Evolutionary conservation across 2,113 vertebrate species (phyloP), one percentile per base, ranked within the genome.

Genomic region (Thomomys bottae): DNA sequence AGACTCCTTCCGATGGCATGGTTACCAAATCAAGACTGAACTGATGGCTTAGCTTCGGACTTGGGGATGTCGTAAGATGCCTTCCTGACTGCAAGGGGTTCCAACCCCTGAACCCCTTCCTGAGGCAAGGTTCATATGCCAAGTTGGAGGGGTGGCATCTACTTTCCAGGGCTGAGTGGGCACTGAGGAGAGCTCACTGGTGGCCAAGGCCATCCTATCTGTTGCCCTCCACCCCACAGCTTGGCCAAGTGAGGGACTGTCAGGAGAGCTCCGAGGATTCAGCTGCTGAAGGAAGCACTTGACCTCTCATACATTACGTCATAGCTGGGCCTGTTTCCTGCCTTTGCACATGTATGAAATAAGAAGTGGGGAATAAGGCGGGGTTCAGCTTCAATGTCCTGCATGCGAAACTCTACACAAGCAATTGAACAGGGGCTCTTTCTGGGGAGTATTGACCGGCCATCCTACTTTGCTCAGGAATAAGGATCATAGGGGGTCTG

Each of bases 151-250:
- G 45, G 10, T 40, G n/a, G 3, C 3, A 6, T 18, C 34, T 71
- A 32, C 76, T 23, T 42, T 8, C 70, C 7, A 1, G 28, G 21
- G 20, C 57, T 24, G 42, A 71, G 17, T 15, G 14, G 17, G 14
- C 49, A 45, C 45, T 1, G 32, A 68, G 42, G 38, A 21, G 0
- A 61, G 84, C 30, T 49, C 15, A 40, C 11, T 30, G 7, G 5
- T 5, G 26, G 28, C 17, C 7, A 0, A 7, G 1, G 30, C 5
- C 38, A 17, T 61, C 32, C 17, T 18, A 20, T 17, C 26, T n/a
- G n/a, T n/a, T n/a, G n/a, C n/a, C 32, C 30, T 28, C 1, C 0
- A 23, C 2, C 0, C 3, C 21, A 12, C 30, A 32, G 32, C 21
- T 24, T n/a, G 20, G 8, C 57, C n/a, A 34, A 28, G 24, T 2